These are phyloP conservation scores for Rhynchophorus ferrugineus DNA, from an alignment of 1,140 invertebrate genomes.

Conservation along the genomic window DNA sequence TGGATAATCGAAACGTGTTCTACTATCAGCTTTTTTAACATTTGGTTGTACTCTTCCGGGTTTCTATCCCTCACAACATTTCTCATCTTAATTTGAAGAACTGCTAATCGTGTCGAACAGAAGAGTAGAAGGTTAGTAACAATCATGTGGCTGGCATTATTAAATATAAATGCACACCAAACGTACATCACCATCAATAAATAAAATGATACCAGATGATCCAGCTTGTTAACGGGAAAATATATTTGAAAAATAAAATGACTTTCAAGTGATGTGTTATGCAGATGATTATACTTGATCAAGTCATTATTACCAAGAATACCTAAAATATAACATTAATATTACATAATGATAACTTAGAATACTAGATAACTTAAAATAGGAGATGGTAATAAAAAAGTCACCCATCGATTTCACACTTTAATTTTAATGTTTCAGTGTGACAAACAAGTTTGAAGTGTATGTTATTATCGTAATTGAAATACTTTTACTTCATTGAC, in stretches of 20 bases:
- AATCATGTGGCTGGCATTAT: constrained; percentile 3
- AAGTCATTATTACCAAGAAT: constrained; percentile 1
- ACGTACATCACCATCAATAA: not conserved
- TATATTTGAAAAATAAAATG: constrained; percentile 7
- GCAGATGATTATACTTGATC: constrained; percentile 3
- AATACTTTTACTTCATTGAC: too few relatives aligned
- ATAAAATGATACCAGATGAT: constrained; percentile 3
- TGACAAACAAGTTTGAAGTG: too few relatives aligned
- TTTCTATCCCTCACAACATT: not conserved
- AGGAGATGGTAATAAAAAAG: too few relatives aligned
- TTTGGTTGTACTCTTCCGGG: not conserved
- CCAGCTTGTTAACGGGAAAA: constrained; percentile 12
- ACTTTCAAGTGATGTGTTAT: constrained; percentile 3
- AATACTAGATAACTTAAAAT: too few relatives aligned
- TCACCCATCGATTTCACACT: too few relatives aligned
- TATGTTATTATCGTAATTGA: too few relatives aligned
- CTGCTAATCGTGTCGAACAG: not conserved
- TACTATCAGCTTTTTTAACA: not conserved
- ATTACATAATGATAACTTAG: too few relatives aligned
- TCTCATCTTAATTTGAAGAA: constrained; percentile 3
- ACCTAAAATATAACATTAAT: too few relatives aligned
- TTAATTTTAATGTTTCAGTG: too few relatives aligned
- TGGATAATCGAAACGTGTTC: constrained; percentile 1
- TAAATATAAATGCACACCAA: not conserved
- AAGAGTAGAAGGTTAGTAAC: constrained; percentile 1